Percentiles rank a stretch among this genome's conserved stretches.
Conservation (phyloP, 2,888 invertebrate genomes). For the Apantesis nais region DNA sequence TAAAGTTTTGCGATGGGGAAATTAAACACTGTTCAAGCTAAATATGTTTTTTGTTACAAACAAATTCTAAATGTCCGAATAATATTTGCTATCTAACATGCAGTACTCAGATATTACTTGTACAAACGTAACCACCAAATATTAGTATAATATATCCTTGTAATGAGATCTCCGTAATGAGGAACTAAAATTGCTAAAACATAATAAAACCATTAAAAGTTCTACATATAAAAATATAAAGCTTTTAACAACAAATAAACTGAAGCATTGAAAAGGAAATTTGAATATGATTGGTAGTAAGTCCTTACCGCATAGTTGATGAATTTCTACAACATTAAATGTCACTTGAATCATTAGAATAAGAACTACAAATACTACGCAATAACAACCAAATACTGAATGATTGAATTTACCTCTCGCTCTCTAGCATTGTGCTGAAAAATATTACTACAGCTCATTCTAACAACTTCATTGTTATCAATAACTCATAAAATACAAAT, state of each 20-base stretch:
- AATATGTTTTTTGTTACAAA: background rate
- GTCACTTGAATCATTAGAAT: conserved; percentile 5
- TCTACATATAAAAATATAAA: background rate
- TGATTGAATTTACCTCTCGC: conserved; percentile 55
- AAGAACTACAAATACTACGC: background rate
- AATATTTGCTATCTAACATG: background rate
- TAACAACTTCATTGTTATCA: background rate
- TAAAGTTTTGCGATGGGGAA: too few species aligned
- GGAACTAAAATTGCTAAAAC: background rate
- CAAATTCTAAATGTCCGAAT: background rate
- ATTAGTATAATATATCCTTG: background rate
- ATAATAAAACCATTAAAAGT: background rate
- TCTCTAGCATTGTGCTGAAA: conserved; percentile 63
- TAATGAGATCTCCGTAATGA: background rate
- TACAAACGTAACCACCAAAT: background rate
- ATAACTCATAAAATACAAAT: background rate
- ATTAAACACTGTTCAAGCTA: background rate
- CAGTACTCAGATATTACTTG: background rate
- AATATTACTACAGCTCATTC: conserved; percentile 23
- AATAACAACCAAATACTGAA: background rate
- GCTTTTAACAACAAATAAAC: background rate
- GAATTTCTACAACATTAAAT: conserved; percentile 59
- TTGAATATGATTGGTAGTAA: background rate
- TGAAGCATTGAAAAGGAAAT: background rate
- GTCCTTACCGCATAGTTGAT: conserved; percentile 59